These are phyloP conservation scores for Drosophila bifasciata DNA, from an alignment of 1,140 invertebrate species.

Conservation along the genomic window DNA sequence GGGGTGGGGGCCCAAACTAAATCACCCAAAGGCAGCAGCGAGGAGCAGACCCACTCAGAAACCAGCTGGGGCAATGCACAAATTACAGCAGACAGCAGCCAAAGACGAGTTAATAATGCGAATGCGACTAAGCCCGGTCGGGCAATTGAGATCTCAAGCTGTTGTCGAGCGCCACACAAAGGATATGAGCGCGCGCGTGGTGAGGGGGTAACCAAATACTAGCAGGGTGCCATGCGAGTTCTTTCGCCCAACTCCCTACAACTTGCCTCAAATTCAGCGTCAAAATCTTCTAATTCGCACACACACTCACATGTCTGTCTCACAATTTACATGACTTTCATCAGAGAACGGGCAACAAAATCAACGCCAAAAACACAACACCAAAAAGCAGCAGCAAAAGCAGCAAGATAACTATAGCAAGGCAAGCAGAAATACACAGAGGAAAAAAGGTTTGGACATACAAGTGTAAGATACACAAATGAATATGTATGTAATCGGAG, in stretches of 20 bases:
- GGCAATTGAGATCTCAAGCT: neutral
- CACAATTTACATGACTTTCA: constrained; percentile 2
- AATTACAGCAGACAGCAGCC: constrained; percentile 27
- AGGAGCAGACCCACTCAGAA: too few species aligned
- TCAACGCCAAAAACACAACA: constrained; percentile 18
- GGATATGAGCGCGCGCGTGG: too few species aligned
- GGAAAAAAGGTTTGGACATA: too few species aligned
- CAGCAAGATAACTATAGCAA: too few species aligned
- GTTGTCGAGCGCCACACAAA: too few species aligned
- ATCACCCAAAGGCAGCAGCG: constrained; percentile 26
- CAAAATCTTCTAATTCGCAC: neutral
- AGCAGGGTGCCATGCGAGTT: neutral
- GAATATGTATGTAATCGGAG: too few species aligned
- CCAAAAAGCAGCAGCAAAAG: constrained; percentile 19
- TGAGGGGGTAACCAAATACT: neutral
- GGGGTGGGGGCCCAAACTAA: constrained; percentile 31
- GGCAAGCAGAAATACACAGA: neutral
- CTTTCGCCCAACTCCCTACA: neutral
- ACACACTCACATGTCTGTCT: neutral
- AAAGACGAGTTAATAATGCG: constrained; percentile 45
- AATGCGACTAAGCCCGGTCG: neutral
- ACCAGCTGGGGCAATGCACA: constrained; percentile 8
- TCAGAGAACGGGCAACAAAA: constrained; percentile 31
- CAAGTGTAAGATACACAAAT: too few species aligned
- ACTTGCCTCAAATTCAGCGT: constrained; percentile 9